Conservation (phyloP, 2,888 invertebrate genomes). For the Seira sanloemensis region DNA sequence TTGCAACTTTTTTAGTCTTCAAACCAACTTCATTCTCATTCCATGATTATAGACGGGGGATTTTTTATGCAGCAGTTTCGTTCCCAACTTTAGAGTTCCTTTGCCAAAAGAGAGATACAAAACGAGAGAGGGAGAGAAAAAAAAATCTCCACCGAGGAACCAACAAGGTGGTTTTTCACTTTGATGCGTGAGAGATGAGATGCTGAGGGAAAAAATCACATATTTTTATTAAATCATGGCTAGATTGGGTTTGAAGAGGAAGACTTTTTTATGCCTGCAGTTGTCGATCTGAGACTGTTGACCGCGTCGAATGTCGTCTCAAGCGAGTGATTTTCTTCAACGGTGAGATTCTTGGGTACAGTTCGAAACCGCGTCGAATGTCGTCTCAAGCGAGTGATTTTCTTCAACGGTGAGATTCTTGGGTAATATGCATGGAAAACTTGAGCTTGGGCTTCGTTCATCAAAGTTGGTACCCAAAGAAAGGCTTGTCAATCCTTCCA, state of each 20-base stretch:
- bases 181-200: conserved; percentile 31
- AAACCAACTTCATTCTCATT: conserved; percentile 45
- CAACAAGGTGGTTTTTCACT: conserved; percentile 40
- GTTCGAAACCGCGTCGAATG: background rate
- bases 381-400: background rate
- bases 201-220: background rate
- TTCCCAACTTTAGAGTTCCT: conserved; percentile 26
- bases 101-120: conserved; percentile 25
- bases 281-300: background rate
- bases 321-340: background rate
- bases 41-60: conserved; percentile 22
- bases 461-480: too few relatives aligned
- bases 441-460: too few relatives aligned
- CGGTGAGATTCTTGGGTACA: too few relatives aligned
- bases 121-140: conserved; percentile 1
- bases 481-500: too few relatives aligned
- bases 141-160: conserved; percentile 40
- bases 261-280: conserved; percentile 18
- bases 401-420: too few relatives aligned
- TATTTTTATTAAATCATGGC: background rate
- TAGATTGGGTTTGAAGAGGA: background rate
- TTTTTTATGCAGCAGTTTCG: conserved; percentile 2
- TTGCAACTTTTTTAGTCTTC: conserved; percentile 69
- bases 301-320: conserved; percentile 5
- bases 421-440: too few relatives aligned